These are phyloP conservation scores for Rattus norvegicus DNA, from an alignment of 2,113 vertebrate genomes.

Conservation along the genomic window GRCr8 NC_086022.1:131823001-131823500, in stretches of 20 bases:
- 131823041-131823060: not conserved
- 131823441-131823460: too few relatives aligned
- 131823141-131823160: not conserved
- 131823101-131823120: not conserved
- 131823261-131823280: not conserved
- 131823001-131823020: not conserved
- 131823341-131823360: not conserved
- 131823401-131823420: not conserved
- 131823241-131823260: not conserved
- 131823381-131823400: not conserved
- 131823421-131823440: not conserved
- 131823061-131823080: not conserved
- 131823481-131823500: not conserved
- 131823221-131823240: not conserved
- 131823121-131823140: not conserved
- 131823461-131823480: not conserved
- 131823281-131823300: not conserved
- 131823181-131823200: not conserved
- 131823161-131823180: not conserved
- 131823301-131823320: not conserved
- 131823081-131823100: not conserved
- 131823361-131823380: not conserved
- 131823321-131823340: too few relatives aligned
- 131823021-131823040: not conserved
- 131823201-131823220: not conserved